phyloP scores from a whole-genome alignment of 2,113 vertebrate species.

The Tauraco erythrolophus region DNA sequence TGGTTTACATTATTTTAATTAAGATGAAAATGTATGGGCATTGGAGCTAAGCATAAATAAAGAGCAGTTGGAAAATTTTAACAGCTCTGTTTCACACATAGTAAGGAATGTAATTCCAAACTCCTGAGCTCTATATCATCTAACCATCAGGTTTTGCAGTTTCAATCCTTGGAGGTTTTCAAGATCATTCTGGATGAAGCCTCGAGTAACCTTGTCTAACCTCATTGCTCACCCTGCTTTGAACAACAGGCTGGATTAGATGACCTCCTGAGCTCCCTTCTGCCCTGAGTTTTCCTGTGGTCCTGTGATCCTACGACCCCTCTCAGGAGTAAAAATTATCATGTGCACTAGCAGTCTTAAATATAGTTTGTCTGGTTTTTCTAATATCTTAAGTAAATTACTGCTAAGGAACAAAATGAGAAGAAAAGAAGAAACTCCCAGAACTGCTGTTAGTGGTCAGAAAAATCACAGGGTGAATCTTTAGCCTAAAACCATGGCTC shows the following conservation, averaged over 20 bases:
- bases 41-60: background rate
- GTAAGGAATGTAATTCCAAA: background rate
- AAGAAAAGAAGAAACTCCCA: background rate
- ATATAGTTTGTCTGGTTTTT: too few relatives aligned
- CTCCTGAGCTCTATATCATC: background rate
- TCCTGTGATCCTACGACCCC: background rate
- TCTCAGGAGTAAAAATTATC: background rate
- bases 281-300: background rate
- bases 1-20: background rate
- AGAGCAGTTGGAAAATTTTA: background rate
- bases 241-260: background rate
- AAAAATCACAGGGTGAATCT: background rate
- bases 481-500: background rate
- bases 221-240: background rate
- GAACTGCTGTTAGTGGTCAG: background rate
- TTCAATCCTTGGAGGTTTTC: background rate
- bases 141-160: background rate
- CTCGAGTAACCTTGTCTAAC: background rate
- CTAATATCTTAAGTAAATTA: background rate
- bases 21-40: background rate
- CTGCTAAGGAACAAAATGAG: background rate
- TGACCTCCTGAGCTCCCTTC: background rate
- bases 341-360: background rate
- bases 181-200: background rate
- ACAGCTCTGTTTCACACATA: background rate